Conservation (phyloP, 2,888 invertebrate genomes). For the Piscicola geometra region DNA sequence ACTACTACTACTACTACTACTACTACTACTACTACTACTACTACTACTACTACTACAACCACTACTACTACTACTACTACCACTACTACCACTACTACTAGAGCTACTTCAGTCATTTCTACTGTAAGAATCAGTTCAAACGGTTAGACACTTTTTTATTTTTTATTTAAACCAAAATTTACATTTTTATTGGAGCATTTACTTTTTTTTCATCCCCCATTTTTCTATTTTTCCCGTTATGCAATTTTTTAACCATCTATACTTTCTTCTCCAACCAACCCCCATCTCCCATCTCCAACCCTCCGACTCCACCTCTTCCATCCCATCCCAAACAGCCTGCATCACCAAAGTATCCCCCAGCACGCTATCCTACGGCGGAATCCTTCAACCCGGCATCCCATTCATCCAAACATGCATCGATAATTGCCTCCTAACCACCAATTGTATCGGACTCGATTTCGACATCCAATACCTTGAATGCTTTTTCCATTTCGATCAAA, state of each 20-base stretch:
- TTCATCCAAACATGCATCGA: not conserved
- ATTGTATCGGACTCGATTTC: conserved; percentile 22
- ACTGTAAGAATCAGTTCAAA: not conserved
- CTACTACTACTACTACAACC: conserved; percentile 12
- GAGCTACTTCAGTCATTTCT: not conserved
- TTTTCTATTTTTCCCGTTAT: not conserved
- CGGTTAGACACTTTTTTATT: not conserved
- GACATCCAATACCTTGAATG: not conserved
- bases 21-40: conserved; percentile 24
- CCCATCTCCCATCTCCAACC: not conserved
- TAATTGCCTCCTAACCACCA: conserved; percentile 17
- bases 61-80: conserved; percentile 12
- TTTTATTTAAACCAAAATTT: too few relatives aligned
- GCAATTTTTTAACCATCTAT: not conserved
- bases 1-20: conserved; percentile 24
- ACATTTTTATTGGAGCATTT: too few relatives aligned
- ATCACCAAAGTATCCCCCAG: not conserved
- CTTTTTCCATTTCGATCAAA: conserved; percentile 13
- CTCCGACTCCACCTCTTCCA: not conserved
- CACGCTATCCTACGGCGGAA: conserved; percentile 19
- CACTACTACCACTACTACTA: not conserved
- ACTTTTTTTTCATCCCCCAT: not conserved
- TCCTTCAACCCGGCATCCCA: not conserved
- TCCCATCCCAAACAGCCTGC: conserved; percentile 10
- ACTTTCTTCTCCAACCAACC: not conserved